Conservation (phyloP, 1,140 invertebrate genomes). For the Leguminivora glycinivorella region DNA sequence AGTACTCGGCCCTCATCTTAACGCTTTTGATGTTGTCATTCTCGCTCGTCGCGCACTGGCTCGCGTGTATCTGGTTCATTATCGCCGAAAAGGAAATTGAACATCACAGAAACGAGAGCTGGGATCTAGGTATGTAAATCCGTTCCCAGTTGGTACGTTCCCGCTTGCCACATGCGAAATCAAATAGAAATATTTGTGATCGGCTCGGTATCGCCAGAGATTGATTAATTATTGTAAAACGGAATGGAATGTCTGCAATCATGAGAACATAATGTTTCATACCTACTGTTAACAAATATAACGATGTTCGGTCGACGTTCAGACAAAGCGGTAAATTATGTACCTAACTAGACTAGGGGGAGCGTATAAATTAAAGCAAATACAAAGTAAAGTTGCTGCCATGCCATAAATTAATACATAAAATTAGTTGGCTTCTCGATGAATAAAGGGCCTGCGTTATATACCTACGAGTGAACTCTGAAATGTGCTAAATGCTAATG, state of each 20-base stretch:
- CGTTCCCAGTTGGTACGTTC: not conserved
- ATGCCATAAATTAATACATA: not conserved
- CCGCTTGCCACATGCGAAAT: not conserved
- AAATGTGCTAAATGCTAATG: not conserved
- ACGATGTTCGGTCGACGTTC: not conserved
- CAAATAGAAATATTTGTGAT: not conserved
- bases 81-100: constrained; percentile 94
- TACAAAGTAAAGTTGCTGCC: no score
- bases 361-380: no score
- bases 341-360: not conserved
- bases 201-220: not conserved
- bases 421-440: not conserved
- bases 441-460: not conserved
- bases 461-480: not conserved
- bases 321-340: not conserved
- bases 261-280: not conserved
- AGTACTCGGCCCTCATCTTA: constrained; percentile 97
- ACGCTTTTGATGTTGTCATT: constrained; percentile 97
- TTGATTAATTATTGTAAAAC: not conserved
- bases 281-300: not conserved
- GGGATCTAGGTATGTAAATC: constrained; percentile 85
- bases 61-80: constrained; percentile 99
- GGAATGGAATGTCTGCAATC: constrained; percentile 17
- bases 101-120: constrained; percentile 82
- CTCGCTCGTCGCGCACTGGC: constrained; percentile 98